Base-by-base conservation (phyloP, 64 coral and sea anemone genomes). In the Montipora sp. region DNA sequence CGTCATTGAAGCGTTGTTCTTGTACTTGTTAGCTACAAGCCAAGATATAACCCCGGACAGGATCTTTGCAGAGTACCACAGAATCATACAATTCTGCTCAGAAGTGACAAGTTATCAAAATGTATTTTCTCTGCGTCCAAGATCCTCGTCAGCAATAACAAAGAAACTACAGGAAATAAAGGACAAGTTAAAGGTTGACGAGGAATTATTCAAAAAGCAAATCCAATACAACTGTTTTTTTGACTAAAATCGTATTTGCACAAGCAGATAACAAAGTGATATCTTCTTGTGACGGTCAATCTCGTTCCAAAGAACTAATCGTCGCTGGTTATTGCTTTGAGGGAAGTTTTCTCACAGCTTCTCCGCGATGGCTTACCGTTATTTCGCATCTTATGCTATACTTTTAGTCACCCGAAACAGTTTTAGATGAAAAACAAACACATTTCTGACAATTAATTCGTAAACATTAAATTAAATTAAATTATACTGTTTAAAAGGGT, bases 191-290 rank as follows among this genome's bases (percentile, higher is more conserved):
- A n/a, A n/a, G n/a, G n/a, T n/a, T n/a, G n/a, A n/a, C n/a, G n/a
- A n/a, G n/a, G n/a, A n/a, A n/a, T n/a, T n/a, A n/a, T n/a, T n/a
- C n/a, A n/a, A n/a, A n/a, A n/a, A n/a, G n/a, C n/a, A n/a, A n/a
- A n/a, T n/a, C n/a, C n/a, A n/a, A n/a, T n/a, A n/a, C n/a, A n/a
- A 77, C 45, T 77, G 75, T 47, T 77, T 77, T 49, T 77, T 77
- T 77, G 75, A 77, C 45, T 77, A 48, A 77, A 77, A 55, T 80
- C 77, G 50, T 20, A 80, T 80, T 80, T 80, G 77, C 77, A 57
- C 47, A 22, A 80, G 19, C 48, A 57, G 77, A 80, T 80, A 57
- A 80, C 49, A 53, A 12, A 80, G 59, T 80, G 49, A 57, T 80
- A 55, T 51, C 47, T 53, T 80, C 13, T 5, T 57, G 16, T 8